A percentile compares a stretch with the other conserved stretches of the same genome.
Conservation (phyloP, 2,888 invertebrate genomes). For the Uloborus plumipes region DNA sequence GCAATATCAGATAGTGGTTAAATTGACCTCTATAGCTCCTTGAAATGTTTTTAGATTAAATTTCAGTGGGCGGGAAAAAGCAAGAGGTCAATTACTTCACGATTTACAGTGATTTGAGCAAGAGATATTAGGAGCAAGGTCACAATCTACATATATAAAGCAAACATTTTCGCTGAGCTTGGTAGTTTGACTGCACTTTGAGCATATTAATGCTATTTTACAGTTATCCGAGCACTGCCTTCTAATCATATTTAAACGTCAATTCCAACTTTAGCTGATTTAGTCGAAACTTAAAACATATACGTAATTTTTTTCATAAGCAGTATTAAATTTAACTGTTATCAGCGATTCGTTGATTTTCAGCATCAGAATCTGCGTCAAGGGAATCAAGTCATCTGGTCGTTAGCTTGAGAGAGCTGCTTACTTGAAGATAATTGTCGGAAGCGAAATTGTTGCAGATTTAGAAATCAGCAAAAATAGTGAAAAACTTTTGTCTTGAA, state of each 20-base stretch:
- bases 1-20: neutral
- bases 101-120: conserved; percentile 20
- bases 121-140: conserved; percentile 33
- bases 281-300: neutral
- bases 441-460: no score
- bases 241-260: conserved; percentile 13
- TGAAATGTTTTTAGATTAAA: conserved; percentile 3
- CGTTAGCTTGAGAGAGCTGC: no score
- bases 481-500: no score
- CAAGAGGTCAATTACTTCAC: conserved; percentile 29
- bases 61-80: conserved; percentile 12
- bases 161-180: no score
- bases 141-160: neutral
- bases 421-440: no score
- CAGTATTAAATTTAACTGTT: neutral
- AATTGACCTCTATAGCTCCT: conserved; percentile 23
- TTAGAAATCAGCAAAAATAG: no score
- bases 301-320: neutral
- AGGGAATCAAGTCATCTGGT: no score
- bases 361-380: no score
- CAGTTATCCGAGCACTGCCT: conserved; percentile 2
- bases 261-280: neutral
- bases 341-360: no score
- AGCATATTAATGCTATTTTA: neutral
- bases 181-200: conserved; percentile 15